A percentile compares a stretch with the other conserved stretches of the same genome.
Conservation (phyloP, 1,140 invertebrate genomes). For the Zaprionus camerounensis region DNA sequence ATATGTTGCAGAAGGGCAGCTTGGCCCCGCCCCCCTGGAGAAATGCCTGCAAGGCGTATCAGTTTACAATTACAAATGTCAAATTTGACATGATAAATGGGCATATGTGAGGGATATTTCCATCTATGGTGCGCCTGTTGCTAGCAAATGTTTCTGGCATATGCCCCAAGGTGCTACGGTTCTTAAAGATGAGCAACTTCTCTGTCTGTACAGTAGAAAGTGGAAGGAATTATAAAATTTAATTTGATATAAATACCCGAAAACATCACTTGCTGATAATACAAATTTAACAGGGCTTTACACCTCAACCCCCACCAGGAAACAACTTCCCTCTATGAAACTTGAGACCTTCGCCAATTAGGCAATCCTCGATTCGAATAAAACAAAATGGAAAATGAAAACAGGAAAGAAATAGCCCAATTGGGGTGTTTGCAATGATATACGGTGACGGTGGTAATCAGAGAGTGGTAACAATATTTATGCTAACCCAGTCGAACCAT, state of each 20-base stretch:
- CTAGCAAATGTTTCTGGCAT: slow-evolving; percentile 50
- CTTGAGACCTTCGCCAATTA: slow-evolving; percentile 64
- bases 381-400: slow-evolving; percentile 23
- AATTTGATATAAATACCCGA: neutral
- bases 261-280: too few relatives aligned
- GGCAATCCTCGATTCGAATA: slow-evolving; percentile 52
- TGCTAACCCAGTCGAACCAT: slow-evolving; percentile 49
- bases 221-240: neutral
- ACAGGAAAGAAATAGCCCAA: slow-evolving; percentile 47
- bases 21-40: slow-evolving; percentile 15
- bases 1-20: slow-evolving; percentile 63
- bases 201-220: neutral
- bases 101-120: slow-evolving; percentile 69
- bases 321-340: slow-evolving; percentile 29
- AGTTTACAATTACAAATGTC: slow-evolving; percentile 83
- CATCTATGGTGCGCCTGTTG: neutral
- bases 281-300: neutral
- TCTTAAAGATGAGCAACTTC: neutral
- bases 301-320: neutral
- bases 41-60: slow-evolving; percentile 67
- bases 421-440: slow-evolving; percentile 72
- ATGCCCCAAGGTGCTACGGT: neutral
- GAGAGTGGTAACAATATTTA: slow-evolving; percentile 59
- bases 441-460: slow-evolving; percentile 71
- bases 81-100: slow-evolving; percentile 81